A percentile compares a stretch with the other conserved stretches of the same genome.
Conservation (phyloP, 2,797 vertebrate genomes). For the Cuculus canorus region DNA sequence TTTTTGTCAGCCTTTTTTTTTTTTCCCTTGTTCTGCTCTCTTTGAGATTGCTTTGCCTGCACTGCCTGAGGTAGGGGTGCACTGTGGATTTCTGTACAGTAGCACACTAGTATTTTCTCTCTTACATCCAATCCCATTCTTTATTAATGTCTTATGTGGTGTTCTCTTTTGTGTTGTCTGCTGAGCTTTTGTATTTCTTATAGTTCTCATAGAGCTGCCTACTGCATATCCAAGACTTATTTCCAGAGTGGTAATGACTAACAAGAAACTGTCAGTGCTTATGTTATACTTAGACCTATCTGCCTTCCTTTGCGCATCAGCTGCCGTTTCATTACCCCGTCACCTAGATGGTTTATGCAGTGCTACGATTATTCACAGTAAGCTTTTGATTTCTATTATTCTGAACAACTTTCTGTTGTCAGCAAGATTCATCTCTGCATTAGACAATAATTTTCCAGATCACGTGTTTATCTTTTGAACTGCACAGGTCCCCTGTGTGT, state of each 20-base stretch:
- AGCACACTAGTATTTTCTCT: not conserved
- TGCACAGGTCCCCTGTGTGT: not conserved
- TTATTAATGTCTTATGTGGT: not conserved
- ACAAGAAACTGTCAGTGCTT: not conserved
- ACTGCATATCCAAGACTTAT: not conserved
- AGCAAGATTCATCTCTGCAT: not conserved
- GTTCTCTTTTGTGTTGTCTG: not conserved
- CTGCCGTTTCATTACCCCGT: not conserved
- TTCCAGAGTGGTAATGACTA: not conserved
- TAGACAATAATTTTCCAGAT: not conserved
- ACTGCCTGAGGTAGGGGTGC: not conserved
- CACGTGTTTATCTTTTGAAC: not conserved
- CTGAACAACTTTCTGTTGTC: not conserved
- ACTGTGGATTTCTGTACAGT: not conserved
- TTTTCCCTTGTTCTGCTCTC: not conserved
- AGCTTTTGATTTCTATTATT: not conserved
- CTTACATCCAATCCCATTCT: not conserved
- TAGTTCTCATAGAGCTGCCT: not conserved
- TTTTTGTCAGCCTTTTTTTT: not conserved
- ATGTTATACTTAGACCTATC: not conserved
- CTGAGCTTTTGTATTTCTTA: not conserved
- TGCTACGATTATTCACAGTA: not conserved
- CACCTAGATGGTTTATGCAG: not conserved
- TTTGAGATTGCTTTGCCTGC: not conserved
- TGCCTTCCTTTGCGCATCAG: not conserved